Conservation (phyloP, 2,888 invertebrate species). For the Lithosia quadra region DNA sequence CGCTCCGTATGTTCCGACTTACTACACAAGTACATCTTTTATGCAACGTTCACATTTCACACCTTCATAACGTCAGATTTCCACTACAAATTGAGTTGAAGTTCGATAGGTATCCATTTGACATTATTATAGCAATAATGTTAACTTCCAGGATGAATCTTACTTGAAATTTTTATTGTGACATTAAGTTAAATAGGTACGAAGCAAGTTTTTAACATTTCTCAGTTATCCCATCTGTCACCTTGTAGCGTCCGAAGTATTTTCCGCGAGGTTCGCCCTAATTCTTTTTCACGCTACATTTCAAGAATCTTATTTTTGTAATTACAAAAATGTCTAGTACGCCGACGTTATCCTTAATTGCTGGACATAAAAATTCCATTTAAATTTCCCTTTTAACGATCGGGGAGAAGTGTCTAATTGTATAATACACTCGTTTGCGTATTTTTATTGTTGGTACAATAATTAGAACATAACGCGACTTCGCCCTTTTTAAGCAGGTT, state of each 20-base stretch:
- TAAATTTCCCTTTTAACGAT: constrained; percentile 88
- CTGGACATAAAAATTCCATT: constrained; percentile 88
- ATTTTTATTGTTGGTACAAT: constrained; percentile 86
- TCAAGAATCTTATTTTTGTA: constrained; percentile 87
- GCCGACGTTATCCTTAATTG: constrained; percentile 87
- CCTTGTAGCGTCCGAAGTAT: constrained; percentile 71
- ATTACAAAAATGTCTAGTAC: constrained; percentile 87
- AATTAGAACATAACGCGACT: constrained; percentile 86
- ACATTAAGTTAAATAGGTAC: constrained; percentile 55
- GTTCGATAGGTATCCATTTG: not conserved
- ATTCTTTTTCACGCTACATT: constrained; percentile 87
- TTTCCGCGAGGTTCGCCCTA: constrained; percentile 80
- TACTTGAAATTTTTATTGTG: constrained; percentile 37
- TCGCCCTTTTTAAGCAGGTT: constrained; percentile 76
- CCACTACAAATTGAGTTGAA: constrained; percentile 8
- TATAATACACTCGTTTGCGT: constrained; percentile 87
- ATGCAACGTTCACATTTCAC: constrained; percentile 35
- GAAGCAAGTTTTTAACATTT: constrained; percentile 64
- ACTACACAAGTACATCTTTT: constrained; percentile 42
- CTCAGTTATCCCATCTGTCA: constrained; percentile 76
- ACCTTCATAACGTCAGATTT: constrained; percentile 25
- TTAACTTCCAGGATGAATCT: not conserved
- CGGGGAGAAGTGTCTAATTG: constrained; percentile 86
- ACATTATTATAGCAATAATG: not conserved
- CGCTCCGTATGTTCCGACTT: constrained; percentile 35